Percentiles rank a stretch among this genome's conserved stretches.
These are phyloP conservation scores for Galago senegalensis DNA, from an alignment of 2,797 vertebrate genomes.

Conservation along the genomic window DNA sequence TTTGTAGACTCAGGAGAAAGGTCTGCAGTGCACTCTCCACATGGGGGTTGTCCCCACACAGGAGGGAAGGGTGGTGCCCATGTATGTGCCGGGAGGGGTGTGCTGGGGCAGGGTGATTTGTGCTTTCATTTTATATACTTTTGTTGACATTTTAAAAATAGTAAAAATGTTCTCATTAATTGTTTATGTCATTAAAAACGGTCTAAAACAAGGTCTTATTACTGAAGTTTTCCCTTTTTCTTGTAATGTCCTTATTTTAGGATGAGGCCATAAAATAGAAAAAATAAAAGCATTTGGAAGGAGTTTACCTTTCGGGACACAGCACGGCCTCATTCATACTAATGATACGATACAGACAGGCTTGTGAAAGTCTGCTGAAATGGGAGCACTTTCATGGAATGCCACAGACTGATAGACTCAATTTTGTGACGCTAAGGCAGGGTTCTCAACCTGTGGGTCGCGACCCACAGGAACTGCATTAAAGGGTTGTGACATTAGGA, in stretches of 20 bases:
- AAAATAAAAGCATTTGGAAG: neutral
- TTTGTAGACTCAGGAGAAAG: neutral
- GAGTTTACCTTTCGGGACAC: neutral
- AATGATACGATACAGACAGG: neutral
- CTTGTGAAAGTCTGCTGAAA: slow-evolving; percentile 21
- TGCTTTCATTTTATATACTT: neutral
- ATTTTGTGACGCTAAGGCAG: neutral
- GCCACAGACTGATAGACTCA: neutral
- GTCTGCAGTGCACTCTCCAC: neutral
- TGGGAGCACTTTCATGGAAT: neutral
- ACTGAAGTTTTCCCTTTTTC: neutral
- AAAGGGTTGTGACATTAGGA: no score
- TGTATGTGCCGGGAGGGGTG: neutral
- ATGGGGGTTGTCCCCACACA: neutral
- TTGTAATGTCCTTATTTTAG: neutral
- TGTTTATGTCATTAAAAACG: slow-evolving; percentile 20
- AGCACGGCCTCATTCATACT: neutral
- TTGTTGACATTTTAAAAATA: slow-evolving; percentile 1
- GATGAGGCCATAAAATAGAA: slow-evolving; percentile 6
- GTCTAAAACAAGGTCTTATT: slow-evolving; percentile 35
- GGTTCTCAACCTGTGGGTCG: no score
- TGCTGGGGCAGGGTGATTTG: neutral
- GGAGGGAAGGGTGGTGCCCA: neutral
- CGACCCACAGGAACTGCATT: no score
- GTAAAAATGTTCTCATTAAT: neutral